Percentiles rank a stretch among this genome's conserved stretches.
phyloP scores from a whole-genome alignment of 2,113 vertebrate genomes.

The Pterocles gutturalis region DNA sequence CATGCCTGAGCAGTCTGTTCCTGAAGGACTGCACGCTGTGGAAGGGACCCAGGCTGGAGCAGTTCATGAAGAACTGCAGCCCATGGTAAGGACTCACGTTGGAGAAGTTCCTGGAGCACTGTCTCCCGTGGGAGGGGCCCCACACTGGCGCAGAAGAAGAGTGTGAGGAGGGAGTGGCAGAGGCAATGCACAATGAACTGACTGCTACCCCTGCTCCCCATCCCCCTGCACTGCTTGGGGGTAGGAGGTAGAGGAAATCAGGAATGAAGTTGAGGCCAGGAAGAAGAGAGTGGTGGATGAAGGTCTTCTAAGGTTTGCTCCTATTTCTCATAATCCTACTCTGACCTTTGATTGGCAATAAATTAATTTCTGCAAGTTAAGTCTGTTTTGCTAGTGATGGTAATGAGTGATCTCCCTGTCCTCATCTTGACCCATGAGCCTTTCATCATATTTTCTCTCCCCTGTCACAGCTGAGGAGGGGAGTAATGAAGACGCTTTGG shows the following conservation, averaged over 20 bases:
- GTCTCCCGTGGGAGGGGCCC: no score
- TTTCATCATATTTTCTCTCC: no score
- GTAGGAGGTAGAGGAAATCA: not conserved
- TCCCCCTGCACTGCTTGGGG: accelerated
- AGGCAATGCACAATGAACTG: no score
- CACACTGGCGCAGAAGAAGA: no score
- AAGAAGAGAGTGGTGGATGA: not conserved
- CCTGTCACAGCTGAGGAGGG: no score
- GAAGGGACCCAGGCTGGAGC: no score
- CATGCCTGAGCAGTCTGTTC: not conserved
- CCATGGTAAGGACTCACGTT: no score
- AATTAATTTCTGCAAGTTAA: not conserved
- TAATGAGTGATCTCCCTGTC: not conserved
- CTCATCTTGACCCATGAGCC: no score
- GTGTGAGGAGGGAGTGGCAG: no score
- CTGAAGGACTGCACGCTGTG: no score
- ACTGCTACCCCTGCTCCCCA: not conserved
- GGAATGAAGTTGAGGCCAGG: not conserved
- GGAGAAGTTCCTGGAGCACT: no score
- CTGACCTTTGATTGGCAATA: not conserved
- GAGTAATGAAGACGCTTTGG: not conserved
- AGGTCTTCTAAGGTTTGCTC: not conserved
- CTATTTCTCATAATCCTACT: not conserved
- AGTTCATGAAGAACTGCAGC: no score
- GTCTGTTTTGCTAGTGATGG: not conserved